Percentiles rank a stretch among this genome's conserved stretches.
These are phyloP conservation scores for Diarsia dahlii DNA, from an alignment of 2,888 invertebrate genomes.

Conservation along the genomic window DNA sequence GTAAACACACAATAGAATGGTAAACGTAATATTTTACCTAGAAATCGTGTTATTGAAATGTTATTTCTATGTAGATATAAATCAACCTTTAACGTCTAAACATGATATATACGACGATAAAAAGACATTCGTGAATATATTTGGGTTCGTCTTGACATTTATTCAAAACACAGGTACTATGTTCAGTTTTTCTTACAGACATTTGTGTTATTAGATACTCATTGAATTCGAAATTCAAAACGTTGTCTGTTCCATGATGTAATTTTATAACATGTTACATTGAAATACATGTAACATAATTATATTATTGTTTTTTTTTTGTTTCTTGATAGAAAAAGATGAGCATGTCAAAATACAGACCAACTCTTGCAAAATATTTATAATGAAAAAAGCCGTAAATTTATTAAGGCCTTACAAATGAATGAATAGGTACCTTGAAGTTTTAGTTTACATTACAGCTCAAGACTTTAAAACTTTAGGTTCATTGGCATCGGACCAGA, in stretches of 20 bases:
- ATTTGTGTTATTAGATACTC: neutral
- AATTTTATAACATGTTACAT: neutral
- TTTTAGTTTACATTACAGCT: neutral
- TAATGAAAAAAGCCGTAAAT: neutral
- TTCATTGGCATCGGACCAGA: neutral
- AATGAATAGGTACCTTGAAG: neutral
- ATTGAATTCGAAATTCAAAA: neutral
- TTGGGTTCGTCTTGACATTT: slow-evolving; percentile 76
- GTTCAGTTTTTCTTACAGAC: slow-evolving; percentile 19
- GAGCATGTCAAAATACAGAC: neutral
- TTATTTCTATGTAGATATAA: slow-evolving; percentile 79
- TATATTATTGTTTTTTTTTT: neutral
- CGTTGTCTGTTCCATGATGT: neutral
- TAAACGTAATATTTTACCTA: slow-evolving; percentile 40
- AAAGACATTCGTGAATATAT: slow-evolving; percentile 83
- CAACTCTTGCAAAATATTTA: neutral
- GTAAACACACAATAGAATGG: slow-evolving; percentile 33
- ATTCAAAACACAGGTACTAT: slow-evolving; percentile 56
- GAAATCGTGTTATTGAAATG: slow-evolving; percentile 76
- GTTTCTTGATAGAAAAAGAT: neutral
- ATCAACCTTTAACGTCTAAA: slow-evolving; percentile 82
- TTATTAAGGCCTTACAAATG: neutral
- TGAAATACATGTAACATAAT: neutral
- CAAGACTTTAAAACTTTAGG: slow-evolving; percentile 20
- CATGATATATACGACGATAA: slow-evolving; percentile 84